Percentiles rank a stretch among this genome's conserved stretches.
Evolutionary conservation across 2,888 invertebrate species (phyloP).

Genomic region (Allygus modestus): DNA sequence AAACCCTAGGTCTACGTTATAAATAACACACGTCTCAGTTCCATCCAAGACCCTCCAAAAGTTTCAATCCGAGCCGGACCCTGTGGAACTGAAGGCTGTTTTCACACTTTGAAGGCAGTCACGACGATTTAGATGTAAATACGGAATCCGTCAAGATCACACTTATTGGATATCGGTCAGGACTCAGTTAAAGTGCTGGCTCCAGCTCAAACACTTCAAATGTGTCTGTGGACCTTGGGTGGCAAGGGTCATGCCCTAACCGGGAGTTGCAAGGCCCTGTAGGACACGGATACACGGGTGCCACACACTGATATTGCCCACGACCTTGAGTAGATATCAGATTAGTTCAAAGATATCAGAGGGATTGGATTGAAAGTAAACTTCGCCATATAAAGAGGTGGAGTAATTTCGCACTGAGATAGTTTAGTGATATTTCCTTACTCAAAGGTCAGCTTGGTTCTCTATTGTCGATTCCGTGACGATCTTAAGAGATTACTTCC

Average conservation of each 20-base stretch:
- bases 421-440: neutral
- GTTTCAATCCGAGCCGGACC: neutral
- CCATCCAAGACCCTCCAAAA: neutral
- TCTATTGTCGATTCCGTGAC: too few species aligned
- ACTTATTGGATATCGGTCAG: neutral
- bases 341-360: neutral
- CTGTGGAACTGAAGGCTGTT: neutral
- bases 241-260: neutral
- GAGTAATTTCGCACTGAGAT: neutral
- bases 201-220: neutral
- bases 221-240: neutral
- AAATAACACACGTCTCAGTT: too few species aligned
- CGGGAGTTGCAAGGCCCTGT: neutral
- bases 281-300: neutral
- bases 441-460: too few species aligned
- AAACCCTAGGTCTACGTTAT: too few species aligned
- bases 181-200: neutral
- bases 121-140: slow-evolving; percentile 8
- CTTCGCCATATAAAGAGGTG: neutral
- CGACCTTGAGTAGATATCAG: slow-evolving; percentile 3
- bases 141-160: neutral
- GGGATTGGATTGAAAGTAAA: neutral
- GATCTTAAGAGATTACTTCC: too few species aligned
- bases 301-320: neutral
- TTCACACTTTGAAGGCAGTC: neutral